phyloP scores from a whole-genome alignment of 2,113 vertebrate species.

The Calyptomena viridis region DNA sequence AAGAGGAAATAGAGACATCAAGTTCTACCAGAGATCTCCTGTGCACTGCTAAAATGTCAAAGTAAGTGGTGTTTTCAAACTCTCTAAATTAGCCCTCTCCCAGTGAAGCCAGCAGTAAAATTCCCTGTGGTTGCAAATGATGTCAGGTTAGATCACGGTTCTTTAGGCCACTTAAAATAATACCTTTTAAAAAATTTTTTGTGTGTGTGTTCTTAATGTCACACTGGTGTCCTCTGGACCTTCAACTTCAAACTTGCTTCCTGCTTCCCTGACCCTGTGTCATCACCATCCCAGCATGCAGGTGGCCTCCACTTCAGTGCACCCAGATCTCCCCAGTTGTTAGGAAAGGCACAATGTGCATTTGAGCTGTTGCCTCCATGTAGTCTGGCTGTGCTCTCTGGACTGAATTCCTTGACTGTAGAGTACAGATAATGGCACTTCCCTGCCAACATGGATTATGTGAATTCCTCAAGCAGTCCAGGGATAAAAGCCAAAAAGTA shows the following conservation, averaged over 20 bases:
- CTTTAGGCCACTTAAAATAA: neutral
- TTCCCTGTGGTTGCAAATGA: neutral
- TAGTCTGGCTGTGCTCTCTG: neutral
- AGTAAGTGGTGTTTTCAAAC: neutral
- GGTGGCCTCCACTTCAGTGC: neutral
- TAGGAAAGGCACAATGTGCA: neutral
- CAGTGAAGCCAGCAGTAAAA: neutral
- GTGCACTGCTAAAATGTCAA: neutral
- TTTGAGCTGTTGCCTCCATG: neutral
- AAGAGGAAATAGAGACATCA: neutral
- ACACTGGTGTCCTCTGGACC: neutral
- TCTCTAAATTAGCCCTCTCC: neutral
- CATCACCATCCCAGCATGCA: neutral
- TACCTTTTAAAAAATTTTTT: neutral
- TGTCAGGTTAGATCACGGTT: neutral
- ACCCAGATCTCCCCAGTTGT: neutral
- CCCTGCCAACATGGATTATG: neutral
- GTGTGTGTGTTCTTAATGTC: neutral
- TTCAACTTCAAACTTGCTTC: neutral
- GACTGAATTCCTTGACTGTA: neutral
- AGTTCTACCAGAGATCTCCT: neutral
- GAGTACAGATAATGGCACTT: neutral
- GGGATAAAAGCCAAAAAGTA: constrained; percentile 28
- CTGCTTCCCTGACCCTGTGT: neutral
- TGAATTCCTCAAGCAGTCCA: constrained; percentile 14